Percentiles rank a stretch among this genome's conserved stretches.
Evolutionary conservation across 1,140 invertebrate genomes (phyloP).

Genomic region (Trachymyrmex septentrionalis): DNA sequence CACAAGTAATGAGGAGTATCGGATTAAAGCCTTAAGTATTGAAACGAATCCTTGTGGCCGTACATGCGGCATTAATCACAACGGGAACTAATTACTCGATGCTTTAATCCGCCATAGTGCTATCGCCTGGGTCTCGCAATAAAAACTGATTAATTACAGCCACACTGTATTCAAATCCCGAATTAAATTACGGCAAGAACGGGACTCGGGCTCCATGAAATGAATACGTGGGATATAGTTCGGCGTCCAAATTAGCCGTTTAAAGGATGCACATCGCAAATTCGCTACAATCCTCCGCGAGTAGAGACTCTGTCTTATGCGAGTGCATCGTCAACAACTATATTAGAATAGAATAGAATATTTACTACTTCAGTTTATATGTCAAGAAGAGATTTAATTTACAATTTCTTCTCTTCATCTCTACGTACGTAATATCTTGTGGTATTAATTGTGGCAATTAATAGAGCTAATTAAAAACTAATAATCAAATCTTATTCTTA

Average conservation of each 20-base stretch:
- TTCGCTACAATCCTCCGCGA: conserved; percentile 61
- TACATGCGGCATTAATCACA: conserved; percentile 53
- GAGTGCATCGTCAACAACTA: not conserved
- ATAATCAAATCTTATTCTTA: too few relatives aligned
- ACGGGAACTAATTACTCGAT: conserved; percentile 59
- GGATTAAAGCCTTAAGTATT: conserved; percentile 53
- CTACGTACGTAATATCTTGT: too few relatives aligned
- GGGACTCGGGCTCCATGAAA: conserved; percentile 21
- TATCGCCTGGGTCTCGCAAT: conserved; percentile 44
- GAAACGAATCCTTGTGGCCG: conserved; percentile 34
- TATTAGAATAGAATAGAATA: not conserved
- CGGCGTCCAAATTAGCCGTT: conserved; percentile 54
- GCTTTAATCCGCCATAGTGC: conserved; percentile 51
- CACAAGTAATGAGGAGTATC: conserved; percentile 45
- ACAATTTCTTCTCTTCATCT: too few relatives aligned
- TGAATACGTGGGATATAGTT: conserved; percentile 58
- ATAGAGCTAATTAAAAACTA: too few relatives aligned
- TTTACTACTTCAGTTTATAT: too few relatives aligned
- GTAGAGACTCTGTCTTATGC: conserved; percentile 11
- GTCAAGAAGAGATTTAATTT: too few relatives aligned
- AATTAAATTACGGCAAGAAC: conserved; percentile 57
- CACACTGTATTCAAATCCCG: conserved; percentile 62
- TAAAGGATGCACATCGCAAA: conserved; percentile 52
- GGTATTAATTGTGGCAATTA: too few relatives aligned
- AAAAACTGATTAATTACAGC: conserved; percentile 63